These are phyloP conservation scores for Halichondria panicea DNA, from an alignment of 37 sponge, comb jelly and placozoan genomes.

Conservation along the genomic window DNA sequence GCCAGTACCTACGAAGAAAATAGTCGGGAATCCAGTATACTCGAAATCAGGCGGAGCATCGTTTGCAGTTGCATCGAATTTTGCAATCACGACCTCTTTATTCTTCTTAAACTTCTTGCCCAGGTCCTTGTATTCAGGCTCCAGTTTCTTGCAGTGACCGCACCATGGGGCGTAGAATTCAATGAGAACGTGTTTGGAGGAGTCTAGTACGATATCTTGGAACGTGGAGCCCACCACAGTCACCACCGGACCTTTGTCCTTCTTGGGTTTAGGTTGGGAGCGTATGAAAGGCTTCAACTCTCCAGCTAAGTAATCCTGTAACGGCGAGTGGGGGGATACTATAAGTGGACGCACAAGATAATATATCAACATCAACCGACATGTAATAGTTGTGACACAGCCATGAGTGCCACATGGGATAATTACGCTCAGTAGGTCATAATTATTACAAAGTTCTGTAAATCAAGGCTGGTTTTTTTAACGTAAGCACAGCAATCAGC, in stretches of 20 bases:
- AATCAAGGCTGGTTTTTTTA: too few species aligned
- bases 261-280: slow-evolving; percentile 53
- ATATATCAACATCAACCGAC: slow-evolving; percentile 24
- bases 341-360: slow-evolving; percentile 49
- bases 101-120: slow-evolving; percentile 39
- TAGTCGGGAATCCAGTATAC: background rate
- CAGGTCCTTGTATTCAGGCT: slow-evolving; percentile 22
- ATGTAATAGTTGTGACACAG: too few species aligned
- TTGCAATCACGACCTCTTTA: slow-evolving; percentile 31
- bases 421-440: too few species aligned
- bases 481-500: too few species aligned
- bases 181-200: slow-evolving; percentile 27
- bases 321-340: slow-evolving; percentile 11
- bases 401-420: too few species aligned
- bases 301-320: slow-evolving; percentile 60
- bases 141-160: slow-evolving; percentile 20
- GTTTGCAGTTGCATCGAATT: slow-evolving; percentile 44
- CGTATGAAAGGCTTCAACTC: slow-evolving; percentile 42
- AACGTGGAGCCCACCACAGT: slow-evolving; percentile 78
- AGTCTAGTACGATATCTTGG: slow-evolving; percentile 56
- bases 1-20: slow-evolving; percentile 23
- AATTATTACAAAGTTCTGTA: too few species aligned
- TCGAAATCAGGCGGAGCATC: slow-evolving; percentile 38
- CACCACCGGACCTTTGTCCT: slow-evolving; percentile 48
- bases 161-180: slow-evolving; percentile 39